phyloP scores from a whole-genome alignment of 1,140 invertebrate genomes.

The Drosophila murphyi region DNA sequence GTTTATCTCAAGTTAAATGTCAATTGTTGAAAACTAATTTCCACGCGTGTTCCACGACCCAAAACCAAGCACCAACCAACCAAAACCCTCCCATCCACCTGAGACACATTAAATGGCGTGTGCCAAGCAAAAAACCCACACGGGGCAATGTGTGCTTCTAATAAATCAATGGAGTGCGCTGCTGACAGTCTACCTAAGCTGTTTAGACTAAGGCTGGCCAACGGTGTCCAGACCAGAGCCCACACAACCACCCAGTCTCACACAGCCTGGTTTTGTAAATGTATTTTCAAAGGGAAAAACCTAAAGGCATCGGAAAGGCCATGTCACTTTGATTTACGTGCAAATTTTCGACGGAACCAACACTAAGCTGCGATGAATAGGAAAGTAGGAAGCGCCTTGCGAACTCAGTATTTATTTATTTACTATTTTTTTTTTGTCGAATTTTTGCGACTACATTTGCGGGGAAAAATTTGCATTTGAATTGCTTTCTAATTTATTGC shows the following conservation, averaged over 20 bases:
- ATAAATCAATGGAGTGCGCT: constrained; percentile 66
- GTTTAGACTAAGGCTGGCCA: constrained; percentile 1
- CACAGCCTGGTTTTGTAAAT: constrained; percentile 31
- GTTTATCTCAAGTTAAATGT: constrained; percentile 84
- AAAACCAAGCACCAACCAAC: neutral
- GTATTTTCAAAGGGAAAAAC: constrained; percentile 21
- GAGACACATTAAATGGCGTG: constrained; percentile 67
- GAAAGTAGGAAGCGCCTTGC: constrained; percentile 9
- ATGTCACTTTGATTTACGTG: constrained; percentile 78
- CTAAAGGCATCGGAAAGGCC: constrained; percentile 23
- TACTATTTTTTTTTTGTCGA: constrained; percentile 23
- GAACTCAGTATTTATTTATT: constrained; percentile 3
- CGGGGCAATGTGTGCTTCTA: constrained; percentile 1
- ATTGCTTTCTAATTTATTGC: constrained; percentile 74
- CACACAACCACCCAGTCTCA: constrained; percentile 4
- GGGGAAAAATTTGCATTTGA: constrained; percentile 63
- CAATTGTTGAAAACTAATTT: constrained; percentile 83
- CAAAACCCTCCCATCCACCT: neutral
- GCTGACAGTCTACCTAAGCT: constrained; percentile 68
- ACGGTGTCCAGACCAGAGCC: neutral
- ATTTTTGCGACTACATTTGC: constrained; percentile 58
- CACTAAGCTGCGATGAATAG: constrained; percentile 16
- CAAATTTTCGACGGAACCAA: constrained; percentile 17
- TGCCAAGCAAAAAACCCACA: constrained; percentile 49
- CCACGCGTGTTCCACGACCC: constrained; percentile 27